Percentiles rank a stretch among this genome's conserved stretches.
These are phyloP conservation scores for Rhamphomyia laevipes DNA, from an alignment of 2,888 invertebrate genomes.

Conservation along the genomic window DNA sequence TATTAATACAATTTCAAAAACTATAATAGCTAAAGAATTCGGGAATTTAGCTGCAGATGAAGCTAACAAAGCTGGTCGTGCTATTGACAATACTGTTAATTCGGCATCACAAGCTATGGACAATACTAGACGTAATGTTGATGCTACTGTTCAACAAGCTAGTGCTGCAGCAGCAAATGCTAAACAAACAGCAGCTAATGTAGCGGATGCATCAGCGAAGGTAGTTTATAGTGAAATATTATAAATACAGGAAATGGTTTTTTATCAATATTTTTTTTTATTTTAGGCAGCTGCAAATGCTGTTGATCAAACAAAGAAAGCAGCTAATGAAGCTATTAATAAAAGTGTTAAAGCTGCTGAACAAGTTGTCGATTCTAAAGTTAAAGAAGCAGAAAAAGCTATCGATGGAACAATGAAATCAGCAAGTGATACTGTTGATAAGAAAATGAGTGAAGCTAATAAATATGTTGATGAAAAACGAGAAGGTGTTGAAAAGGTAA, in stretches of 20 bases:
- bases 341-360: constrained; percentile 40
- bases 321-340: constrained; percentile 39
- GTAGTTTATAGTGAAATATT: constrained; percentile 10
- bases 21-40: constrained; percentile 32
- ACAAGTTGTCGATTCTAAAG: constrained; percentile 38
- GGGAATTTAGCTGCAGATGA: constrained; percentile 31
- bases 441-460: constrained; percentile 51
- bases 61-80: constrained; percentile 33
- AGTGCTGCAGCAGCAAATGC: constrained; percentile 27
- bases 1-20: background rate
- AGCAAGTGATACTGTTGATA: constrained; percentile 45
- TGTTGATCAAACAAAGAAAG: constrained; percentile 37
- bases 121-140: constrained; percentile 27
- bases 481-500: constrained; percentile 32
- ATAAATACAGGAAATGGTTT: background rate
- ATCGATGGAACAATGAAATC: constrained; percentile 44
- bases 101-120: constrained; percentile 27
- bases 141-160: constrained; percentile 26
- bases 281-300: constrained; percentile 31
- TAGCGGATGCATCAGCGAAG: constrained; percentile 31
- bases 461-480: constrained; percentile 49
- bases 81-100: constrained; percentile 30
- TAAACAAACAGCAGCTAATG: constrained; percentile 31
- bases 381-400: constrained; percentile 40
- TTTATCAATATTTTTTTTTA: background rate